Percentiles rank a stretch among this genome's conserved stretches.
Conservation (phyloP, 2,888 invertebrate species). For the Acanthosepion lycidas region DNA sequence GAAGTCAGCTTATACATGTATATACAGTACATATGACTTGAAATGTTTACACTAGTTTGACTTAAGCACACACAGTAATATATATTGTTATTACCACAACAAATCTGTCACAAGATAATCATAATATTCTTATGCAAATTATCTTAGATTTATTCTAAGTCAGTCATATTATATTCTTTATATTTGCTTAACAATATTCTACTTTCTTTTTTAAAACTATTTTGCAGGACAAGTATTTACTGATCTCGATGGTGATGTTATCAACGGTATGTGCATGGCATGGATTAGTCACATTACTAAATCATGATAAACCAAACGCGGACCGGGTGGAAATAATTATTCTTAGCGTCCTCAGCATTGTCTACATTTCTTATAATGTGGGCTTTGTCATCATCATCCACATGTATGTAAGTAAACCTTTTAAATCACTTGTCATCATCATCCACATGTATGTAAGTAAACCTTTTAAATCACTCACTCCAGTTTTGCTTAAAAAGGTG, state of each 20-base stretch:
- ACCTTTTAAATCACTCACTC: not conserved
- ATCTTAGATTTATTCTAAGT: too few relatives aligned
- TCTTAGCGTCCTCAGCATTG: conserved; percentile 67
- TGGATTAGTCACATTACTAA: conserved; percentile 68
- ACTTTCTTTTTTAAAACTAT: not conserved
- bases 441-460: conserved; percentile 73
- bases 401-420: too few relatives aligned
- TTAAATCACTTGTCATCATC: conserved; percentile 70
- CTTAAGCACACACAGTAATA: too few relatives aligned
- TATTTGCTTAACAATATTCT: not conserved
- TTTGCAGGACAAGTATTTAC: conserved; percentile 72
- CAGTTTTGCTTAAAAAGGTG: not conserved
- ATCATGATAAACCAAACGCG: conserved; percentile 54
- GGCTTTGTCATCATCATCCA: conserved; percentile 73
- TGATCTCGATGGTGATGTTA: conserved; percentile 72
- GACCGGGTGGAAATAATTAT: conserved; percentile 70
- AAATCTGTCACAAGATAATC: too few relatives aligned
- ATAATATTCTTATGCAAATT: too few relatives aligned
- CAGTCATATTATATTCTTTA: too few relatives aligned
- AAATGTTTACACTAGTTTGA: too few relatives aligned
- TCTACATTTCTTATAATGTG: conserved; percentile 72
- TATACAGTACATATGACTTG: too few relatives aligned
- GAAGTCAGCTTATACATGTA: too few relatives aligned
- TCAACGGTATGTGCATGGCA: conserved; percentile 73
- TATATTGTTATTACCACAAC: too few relatives aligned